Evolutionary conservation across 2,113 vertebrate species (phyloP).

Genomic region (Pampusana beccarii): DNA sequence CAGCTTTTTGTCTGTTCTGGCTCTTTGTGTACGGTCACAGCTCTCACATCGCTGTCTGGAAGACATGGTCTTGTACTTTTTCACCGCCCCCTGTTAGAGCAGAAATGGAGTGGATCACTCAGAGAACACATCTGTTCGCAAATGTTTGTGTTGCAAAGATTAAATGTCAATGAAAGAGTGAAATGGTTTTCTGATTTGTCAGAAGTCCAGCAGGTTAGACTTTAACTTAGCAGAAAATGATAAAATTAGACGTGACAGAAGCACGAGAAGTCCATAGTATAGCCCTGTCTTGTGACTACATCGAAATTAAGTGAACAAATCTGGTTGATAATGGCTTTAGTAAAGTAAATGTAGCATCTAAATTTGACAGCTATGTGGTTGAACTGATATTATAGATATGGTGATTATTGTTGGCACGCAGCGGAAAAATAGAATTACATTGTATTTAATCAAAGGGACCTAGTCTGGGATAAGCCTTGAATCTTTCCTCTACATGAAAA

Average conservation of each 20-base stretch:
- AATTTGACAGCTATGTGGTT: constrained; percentile 22
- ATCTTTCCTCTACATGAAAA: constrained; percentile 28
- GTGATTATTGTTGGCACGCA: constrained; percentile 45
- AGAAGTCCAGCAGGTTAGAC: background rate
- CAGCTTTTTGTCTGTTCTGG: background rate
- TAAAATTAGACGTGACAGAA: background rate
- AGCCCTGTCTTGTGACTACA: background rate
- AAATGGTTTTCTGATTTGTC: constrained; percentile 21
- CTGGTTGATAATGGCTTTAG: constrained; percentile 17
- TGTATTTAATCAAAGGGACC: constrained; percentile 44
- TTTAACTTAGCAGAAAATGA: background rate
- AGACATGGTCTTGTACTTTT: rapidly evolving
- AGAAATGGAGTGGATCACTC: background rate
- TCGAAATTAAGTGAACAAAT: constrained; percentile 45
- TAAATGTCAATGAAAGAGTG: background rate
- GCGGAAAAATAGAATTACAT: constrained; percentile 54
- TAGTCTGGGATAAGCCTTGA: constrained; percentile 24
- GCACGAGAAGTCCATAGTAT: background rate
- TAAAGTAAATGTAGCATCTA: constrained; percentile 40
- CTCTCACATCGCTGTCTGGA: background rate
- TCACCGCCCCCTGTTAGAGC: background rate
- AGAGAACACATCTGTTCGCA: background rate
- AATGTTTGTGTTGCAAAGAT: background rate
- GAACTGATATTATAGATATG: constrained; percentile 17
- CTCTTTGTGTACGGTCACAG: background rate